Conservation (phyloP, 2,113 vertebrate species). For the Pelodiscus sinensis region DNA sequence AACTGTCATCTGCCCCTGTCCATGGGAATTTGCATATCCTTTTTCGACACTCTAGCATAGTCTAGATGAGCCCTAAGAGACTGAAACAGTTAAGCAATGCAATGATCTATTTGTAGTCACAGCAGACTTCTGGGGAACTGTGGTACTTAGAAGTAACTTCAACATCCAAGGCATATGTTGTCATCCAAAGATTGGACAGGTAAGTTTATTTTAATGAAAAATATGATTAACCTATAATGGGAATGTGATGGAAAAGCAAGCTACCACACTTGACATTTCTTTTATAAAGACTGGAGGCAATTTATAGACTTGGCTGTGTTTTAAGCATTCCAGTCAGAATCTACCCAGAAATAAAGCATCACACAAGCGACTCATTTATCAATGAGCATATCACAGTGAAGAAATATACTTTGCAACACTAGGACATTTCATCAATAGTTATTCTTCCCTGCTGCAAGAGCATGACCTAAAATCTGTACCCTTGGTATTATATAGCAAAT, state of each 20-base stretch:
- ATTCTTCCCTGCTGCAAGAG: background rate
- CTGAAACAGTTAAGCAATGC: background rate
- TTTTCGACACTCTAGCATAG: no score
- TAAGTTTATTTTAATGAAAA: background rate
- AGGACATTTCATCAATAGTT: background rate
- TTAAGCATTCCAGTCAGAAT: background rate
- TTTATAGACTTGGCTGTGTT: background rate
- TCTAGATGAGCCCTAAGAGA: background rate
- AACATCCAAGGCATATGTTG: background rate
- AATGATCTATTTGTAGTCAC: background rate
- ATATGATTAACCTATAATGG: background rate
- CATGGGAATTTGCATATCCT: no score
- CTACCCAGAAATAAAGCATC: slow-evolving; percentile 8
- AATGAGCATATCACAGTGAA: background rate
- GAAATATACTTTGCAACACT: background rate
- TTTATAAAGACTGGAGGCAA: slow-evolving; percentile 9
- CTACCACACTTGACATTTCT: background rate
- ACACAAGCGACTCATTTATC: background rate
- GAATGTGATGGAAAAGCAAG: background rate
- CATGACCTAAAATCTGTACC: background rate
- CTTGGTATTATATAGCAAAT: background rate
- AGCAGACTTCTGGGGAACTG: background rate
- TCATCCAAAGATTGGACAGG: background rate
- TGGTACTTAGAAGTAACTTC: background rate
- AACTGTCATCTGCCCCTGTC: no score